These are phyloP conservation scores for Drosophila phalerata DNA, from an alignment of 2,888 invertebrate species.

Conservation along the genomic window DNA sequence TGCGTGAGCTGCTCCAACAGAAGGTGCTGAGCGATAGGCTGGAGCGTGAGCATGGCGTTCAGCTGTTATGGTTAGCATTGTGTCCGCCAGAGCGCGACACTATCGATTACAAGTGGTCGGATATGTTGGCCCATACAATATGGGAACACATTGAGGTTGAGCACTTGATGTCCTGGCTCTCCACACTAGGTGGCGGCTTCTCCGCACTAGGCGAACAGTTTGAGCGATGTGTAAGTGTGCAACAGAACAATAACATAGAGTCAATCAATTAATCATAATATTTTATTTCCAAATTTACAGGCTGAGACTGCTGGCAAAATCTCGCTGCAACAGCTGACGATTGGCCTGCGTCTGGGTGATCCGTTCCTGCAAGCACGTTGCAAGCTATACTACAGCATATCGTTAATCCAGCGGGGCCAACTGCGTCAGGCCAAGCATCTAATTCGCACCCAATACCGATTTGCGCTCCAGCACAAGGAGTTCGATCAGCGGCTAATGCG, in stretches of 20 bases:
- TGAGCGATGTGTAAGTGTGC: slow-evolving; percentile 88
- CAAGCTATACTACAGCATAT: slow-evolving; percentile 93
- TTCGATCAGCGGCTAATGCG: slow-evolving; percentile 89
- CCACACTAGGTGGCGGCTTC: slow-evolving; percentile 98
- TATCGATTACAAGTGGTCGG: slow-evolving; percentile 90
- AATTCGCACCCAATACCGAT: slow-evolving; percentile 87
- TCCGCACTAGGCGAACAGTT: slow-evolving; percentile 97
- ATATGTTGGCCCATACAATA: slow-evolving; percentile 86
- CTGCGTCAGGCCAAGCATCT: slow-evolving; percentile 89
- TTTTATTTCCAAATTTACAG: too few species aligned
- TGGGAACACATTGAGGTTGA: slow-evolving; percentile 92
- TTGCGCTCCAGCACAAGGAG: slow-evolving; percentile 83
- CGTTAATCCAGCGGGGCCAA: slow-evolving; percentile 93
- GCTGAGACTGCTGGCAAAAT: slow-evolving; percentile 95
- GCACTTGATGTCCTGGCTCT: slow-evolving; percentile 96
- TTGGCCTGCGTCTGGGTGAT: slow-evolving; percentile 93
- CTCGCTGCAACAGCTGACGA: slow-evolving; percentile 92
- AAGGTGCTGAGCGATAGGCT: slow-evolving; percentile 59
- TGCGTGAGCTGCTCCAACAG: slow-evolving; percentile 76
- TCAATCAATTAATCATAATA: too few species aligned
- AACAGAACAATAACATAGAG: too few species aligned
- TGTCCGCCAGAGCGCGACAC: slow-evolving; percentile 88
- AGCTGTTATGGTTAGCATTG: slow-evolving; percentile 86
- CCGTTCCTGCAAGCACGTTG: slow-evolving; percentile 93
- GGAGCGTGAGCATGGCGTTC: slow-evolving; percentile 47